Conservation (phyloP, 2,113 vertebrate genomes). For the Nyctereutes procyonoides region DNA sequence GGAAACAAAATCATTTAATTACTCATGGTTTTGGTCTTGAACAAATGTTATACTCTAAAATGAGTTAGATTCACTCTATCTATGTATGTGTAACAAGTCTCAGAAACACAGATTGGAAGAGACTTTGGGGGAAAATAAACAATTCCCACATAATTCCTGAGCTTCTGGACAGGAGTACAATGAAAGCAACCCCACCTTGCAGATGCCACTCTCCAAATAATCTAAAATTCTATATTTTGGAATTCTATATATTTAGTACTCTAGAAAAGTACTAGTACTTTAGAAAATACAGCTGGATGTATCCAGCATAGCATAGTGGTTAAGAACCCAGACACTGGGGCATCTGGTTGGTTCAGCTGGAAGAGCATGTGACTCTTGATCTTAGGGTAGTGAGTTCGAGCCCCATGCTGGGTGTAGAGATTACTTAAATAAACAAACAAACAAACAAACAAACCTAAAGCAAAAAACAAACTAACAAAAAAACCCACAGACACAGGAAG, state of each 20-base stretch:
- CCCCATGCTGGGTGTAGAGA: neutral
- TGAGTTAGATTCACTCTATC: conserved; percentile 23
- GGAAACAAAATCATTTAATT: conserved; percentile 71
- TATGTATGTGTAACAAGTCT: neutral
- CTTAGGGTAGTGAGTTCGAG: neutral
- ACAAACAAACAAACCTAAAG: neutral
- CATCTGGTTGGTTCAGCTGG: neutral
- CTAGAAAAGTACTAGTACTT: too few species aligned
- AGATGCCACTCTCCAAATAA: neutral
- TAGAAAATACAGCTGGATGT: neutral
- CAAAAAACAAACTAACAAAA: neutral
- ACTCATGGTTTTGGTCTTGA: neutral
- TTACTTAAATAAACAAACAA: neutral
- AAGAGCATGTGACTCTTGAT: neutral
- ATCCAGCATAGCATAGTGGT: neutral
- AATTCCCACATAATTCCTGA: neutral
- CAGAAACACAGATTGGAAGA: neutral
- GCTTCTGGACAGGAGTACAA: neutral
- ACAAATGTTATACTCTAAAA: neutral
- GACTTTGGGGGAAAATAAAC: neutral
- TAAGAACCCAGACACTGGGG: neutral
- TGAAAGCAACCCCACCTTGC: neutral
- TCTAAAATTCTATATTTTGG: neutral
- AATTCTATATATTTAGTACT: too few species aligned
- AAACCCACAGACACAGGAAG: neutral